These are phyloP conservation scores for Merodon equestris DNA, from an alignment of 2,888 invertebrate species.

Conservation along the genomic window DNA sequence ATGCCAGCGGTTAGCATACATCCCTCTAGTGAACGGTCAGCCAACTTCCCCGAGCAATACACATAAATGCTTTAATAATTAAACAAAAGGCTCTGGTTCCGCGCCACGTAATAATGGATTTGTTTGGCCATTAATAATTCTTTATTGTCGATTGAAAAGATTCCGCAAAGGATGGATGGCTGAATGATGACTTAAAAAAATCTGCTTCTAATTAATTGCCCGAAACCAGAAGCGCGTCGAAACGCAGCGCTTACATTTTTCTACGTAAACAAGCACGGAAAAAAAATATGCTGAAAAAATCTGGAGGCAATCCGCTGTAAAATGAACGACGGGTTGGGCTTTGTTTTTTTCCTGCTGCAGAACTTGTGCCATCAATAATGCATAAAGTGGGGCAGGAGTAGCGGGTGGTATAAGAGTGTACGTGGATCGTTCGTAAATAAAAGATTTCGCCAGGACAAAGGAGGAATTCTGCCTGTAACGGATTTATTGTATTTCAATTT, in stretches of 20 bases:
- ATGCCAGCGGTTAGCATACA: no score
- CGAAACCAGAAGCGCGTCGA: constrained; percentile 3
- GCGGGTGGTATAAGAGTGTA: not conserved
- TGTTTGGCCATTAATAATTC: constrained; percentile 69
- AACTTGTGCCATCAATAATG: constrained; percentile 45
- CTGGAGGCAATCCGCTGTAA: constrained; percentile 31
- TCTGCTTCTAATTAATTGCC: constrained; percentile 64
- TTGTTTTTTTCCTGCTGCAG: no score
- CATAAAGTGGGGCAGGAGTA: not conserved
- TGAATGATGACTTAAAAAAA: constrained; percentile 52
- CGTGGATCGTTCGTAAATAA: constrained; percentile 42
- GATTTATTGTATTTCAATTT: constrained; percentile 59
- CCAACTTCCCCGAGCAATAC: no score
- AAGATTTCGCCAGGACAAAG: constrained; percentile 41
- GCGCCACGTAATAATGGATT: constrained; percentile 60
- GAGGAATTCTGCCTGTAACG: constrained; percentile 42
- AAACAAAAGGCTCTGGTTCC: constrained; percentile 52
- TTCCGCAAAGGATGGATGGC: constrained; percentile 44
- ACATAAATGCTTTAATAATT: constrained; percentile 62
- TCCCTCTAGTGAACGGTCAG: constrained; percentile 41
- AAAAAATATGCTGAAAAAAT: not conserved
- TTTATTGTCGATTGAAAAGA: constrained; percentile 68
- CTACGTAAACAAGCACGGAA: constrained; percentile 12
- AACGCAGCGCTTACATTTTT: not conserved
- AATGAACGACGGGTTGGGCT: not conserved